Evolutionary conservation across 2,888 invertebrate species (phyloP).

Genomic region (Schizaphis graminum): DNA sequence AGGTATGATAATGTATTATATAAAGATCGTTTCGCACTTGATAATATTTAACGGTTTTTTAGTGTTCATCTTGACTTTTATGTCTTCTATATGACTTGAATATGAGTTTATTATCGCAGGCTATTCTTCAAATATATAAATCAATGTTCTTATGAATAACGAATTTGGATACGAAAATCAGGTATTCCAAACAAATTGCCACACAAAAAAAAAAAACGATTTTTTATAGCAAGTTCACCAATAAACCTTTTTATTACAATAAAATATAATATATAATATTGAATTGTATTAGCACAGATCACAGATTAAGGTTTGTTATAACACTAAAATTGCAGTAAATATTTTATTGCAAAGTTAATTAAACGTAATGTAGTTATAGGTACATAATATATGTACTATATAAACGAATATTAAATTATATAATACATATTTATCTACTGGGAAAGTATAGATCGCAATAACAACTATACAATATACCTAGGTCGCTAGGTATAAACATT

Average conservation of each 20-base stretch:
- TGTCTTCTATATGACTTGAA: background rate
- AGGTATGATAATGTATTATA: background rate
- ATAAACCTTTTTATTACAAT: background rate
- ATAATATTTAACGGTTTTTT: constrained; percentile 24
- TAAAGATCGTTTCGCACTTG: background rate
- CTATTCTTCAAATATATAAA: background rate
- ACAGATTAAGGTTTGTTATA: background rate
- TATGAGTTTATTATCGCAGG: background rate
- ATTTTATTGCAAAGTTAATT: background rate
- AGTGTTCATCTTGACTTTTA: background rate
- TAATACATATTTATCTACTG: background rate
- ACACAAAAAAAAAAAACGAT: background rate
- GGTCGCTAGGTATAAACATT: background rate
- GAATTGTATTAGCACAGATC: background rate
- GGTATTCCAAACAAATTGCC: background rate
- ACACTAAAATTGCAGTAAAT: background rate
- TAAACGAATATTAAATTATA: background rate
- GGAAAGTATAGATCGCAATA: background rate
- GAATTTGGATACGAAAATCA: background rate
- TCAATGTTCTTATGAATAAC: background rate
- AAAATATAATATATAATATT: background rate
- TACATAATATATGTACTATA: background rate
- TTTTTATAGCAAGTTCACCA: background rate
- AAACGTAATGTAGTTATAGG: background rate
- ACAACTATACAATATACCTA: background rate